Evolutionary conservation across 2,797 vertebrate genomes (phyloP), one percentile per base, ranked within the genome.

Genomic region (Sebastes hubbsi): DNA sequence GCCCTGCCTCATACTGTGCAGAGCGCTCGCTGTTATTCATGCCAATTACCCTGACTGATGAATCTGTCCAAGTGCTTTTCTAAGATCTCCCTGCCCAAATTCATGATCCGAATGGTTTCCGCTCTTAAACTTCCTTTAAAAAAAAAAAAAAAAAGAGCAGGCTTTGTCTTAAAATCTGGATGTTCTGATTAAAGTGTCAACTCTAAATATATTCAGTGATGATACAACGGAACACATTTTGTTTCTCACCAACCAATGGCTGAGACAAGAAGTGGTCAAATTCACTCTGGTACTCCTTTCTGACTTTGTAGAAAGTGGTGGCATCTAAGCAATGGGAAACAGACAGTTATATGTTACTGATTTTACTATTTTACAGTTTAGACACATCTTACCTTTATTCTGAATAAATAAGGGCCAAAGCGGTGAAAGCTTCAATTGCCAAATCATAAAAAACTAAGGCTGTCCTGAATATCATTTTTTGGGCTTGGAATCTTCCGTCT

Each of bases 201-300:
- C 56, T 29, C 25, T 29, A 36, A 72, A 67, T n/a, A 4, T 8
- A 62, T 55, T 54, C 22, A 71, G 9, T 61, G 32, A 58, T 20
- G 8, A 63, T 30, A n/a, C 27, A 75, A 38, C 8, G 2, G 10
- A 32, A 36, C 4, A 29, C 25, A 55, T 24, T 55, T 30, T 34
- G 22, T 54, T 16, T 59, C 87, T 92, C 61, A 36, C 34, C 34
- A 36, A 0, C 0, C 10, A 4, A 11, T 36, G 10, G 0, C 4
- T 0, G 34, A 36, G 34, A 0, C 34, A 90, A 80, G 74, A 94
- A 92, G 56, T 54, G 87, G 9, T 91, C 25, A 77, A 96, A 95
- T 88, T 96, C 95, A 88, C 77, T 95, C 67, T 94, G 88, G 88
- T 95, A 96, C 86, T 95, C 95, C 3, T 92, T 95, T 70, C 72